phyloP scores from a whole-genome alignment of 2,888 invertebrate species.

The Macrosoma leucophasiata region DNA sequence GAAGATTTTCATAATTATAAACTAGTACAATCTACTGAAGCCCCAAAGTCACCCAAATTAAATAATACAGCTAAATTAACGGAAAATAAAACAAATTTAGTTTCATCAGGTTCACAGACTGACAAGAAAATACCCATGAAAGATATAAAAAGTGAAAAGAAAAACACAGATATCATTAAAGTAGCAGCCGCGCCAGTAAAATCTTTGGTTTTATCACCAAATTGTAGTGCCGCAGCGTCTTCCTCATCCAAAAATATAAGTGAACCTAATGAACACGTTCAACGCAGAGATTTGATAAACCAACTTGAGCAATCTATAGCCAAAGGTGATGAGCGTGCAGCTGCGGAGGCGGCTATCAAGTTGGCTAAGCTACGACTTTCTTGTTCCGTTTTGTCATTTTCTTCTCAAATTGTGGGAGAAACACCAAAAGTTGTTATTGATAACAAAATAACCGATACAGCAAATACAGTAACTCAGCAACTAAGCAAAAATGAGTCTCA shows the following conservation, averaged over 20 bases:
- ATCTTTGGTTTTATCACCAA: no score
- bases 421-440: slow-evolving; percentile 25
- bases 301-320: slow-evolving; percentile 86
- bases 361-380: slow-evolving; percentile 85
- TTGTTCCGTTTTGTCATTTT: slow-evolving; percentile 78
- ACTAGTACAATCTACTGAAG: not conserved
- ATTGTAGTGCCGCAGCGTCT: no score
- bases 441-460: slow-evolving; percentile 1
- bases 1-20: not conserved
- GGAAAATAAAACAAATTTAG: no score
- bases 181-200: no score
- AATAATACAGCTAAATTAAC: not conserved
- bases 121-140: slow-evolving; percentile 10
- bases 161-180: no score
- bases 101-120: no score
- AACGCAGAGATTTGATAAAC: slow-evolving; percentile 72
- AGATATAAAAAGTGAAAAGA: slow-evolving; percentile 13
- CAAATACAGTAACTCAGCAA: not conserved
- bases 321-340: slow-evolving; percentile 83
- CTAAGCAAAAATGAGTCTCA: no score
- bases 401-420: slow-evolving; percentile 56
- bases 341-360: slow-evolving; percentile 84
- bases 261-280: slow-evolving; percentile 42
- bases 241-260: slow-evolving; percentile 17
- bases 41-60: slow-evolving; percentile 1